These are phyloP conservation scores for Aix galericulata DNA, from an alignment of 2,113 vertebrate species.

Conservation along the genomic window DNA sequence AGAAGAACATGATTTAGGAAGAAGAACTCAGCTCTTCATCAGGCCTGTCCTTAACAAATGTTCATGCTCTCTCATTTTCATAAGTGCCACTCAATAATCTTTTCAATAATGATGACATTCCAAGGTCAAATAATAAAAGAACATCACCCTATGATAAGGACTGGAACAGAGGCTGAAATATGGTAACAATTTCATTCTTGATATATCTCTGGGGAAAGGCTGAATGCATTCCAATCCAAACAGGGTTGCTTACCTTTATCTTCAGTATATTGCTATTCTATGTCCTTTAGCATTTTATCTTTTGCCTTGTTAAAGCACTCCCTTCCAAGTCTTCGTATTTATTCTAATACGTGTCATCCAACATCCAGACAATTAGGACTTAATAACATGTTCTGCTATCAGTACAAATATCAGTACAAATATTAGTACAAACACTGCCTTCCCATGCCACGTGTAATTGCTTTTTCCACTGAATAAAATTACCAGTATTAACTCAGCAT, in stretches of 20 bases:
- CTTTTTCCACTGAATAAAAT: neutral
- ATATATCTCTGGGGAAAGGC: neutral
- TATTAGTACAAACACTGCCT: neutral
- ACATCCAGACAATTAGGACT: neutral
- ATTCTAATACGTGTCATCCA: neutral
- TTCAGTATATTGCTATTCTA: neutral
- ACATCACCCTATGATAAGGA: neutral
- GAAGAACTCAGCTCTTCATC: neutral
- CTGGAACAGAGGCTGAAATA: neutral
- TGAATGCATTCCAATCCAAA: conserved; percentile 9
- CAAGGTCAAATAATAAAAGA: neutral
- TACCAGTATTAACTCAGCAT: neutral
- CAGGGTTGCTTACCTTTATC: neutral
- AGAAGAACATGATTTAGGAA: neutral
- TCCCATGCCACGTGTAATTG: neutral
- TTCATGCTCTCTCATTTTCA: neutral
- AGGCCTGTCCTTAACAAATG: neutral
- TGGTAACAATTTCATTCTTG: neutral
- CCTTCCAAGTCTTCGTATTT: neutral
- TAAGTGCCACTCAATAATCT: neutral
- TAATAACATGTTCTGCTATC: neutral
- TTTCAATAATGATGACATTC: neutral
- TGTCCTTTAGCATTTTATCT: neutral
- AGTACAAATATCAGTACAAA: neutral
- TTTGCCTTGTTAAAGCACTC: neutral